Conservation (phyloP, 2,113 vertebrate genomes). For the Sitta europaea region DNA sequence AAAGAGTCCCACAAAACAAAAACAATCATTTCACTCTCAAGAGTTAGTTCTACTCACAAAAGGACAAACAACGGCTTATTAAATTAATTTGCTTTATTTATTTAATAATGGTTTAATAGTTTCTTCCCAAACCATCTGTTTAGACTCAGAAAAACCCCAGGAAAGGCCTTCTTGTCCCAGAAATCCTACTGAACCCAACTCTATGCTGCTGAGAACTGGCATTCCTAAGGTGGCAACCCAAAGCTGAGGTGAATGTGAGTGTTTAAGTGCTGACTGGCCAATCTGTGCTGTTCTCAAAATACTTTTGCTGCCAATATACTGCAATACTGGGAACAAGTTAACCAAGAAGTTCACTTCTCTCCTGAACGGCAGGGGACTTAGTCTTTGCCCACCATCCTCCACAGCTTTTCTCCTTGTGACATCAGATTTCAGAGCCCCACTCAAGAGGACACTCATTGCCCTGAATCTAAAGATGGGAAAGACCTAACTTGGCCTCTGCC, state of each 20-base stretch:
- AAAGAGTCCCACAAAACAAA: slow-evolving; percentile 19
- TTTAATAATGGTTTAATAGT: background rate
- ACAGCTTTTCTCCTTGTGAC: background rate
- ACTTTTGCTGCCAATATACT: background rate
- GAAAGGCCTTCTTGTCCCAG: background rate
- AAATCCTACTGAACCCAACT: background rate
- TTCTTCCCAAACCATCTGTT: background rate
- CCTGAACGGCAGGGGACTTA: background rate
- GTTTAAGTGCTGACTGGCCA: background rate
- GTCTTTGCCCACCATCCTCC: background rate
- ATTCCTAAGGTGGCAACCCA: background rate
- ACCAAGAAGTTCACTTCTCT: background rate
- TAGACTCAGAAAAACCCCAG: background rate
- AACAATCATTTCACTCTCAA: background rate
- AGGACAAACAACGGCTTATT: background rate
- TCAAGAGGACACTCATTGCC: background rate
- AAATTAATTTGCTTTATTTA: background rate
- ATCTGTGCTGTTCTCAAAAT: background rate
- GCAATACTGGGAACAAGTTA: background rate
- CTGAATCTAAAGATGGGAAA: background rate
- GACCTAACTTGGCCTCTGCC: background rate
- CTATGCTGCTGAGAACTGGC: background rate
- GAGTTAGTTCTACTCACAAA: background rate
- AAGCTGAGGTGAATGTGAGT: background rate
- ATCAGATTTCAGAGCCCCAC: background rate